Evolutionary conservation across 2,888 invertebrate species (phyloP).

Genomic region (Operophtera brumata): DNA sequence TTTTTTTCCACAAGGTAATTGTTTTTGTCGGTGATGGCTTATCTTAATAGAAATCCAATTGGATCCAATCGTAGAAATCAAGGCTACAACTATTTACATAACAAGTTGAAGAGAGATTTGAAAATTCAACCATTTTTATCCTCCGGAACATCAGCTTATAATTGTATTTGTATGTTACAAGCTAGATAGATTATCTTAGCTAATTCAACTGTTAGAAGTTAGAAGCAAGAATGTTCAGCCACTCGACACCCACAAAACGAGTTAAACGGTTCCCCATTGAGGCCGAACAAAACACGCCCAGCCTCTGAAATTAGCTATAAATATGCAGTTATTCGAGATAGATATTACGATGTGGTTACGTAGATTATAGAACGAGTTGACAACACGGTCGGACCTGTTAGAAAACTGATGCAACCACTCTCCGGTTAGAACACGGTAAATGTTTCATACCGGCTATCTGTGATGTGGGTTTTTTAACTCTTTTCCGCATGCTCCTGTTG

Average conservation of each 20-base stretch:
- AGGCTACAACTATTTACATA: too few species aligned
- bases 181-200: too few species aligned
- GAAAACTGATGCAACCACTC: constrained; percentile 45
- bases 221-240: constrained; percentile 14
- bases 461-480: constrained; percentile 18
- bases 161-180: too few species aligned
- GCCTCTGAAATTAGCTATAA: constrained; percentile 23
- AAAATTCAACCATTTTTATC: too few species aligned
- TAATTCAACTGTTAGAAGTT: constrained; percentile 6
- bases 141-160: too few species aligned
- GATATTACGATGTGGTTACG: constrained; percentile 51
- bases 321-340: constrained; percentile 44
- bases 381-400: constrained; percentile 55
- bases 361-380: constrained; percentile 48
- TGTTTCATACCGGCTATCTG: constrained; percentile 20
- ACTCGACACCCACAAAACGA: constrained; percentile 16
- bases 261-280: constrained; percentile 11
- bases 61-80: too few species aligned
- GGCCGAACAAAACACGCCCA: constrained; percentile 14
- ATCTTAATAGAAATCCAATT: too few species aligned
- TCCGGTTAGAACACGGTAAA: constrained; percentile 1
- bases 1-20: too few species aligned
- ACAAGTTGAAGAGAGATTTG: too few species aligned
- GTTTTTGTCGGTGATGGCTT: too few species aligned
- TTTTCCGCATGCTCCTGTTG: constrained; percentile 16